phyloP scores from a whole-genome alignment of 2,888 invertebrate genomes.

The Pocota personata region DNA sequence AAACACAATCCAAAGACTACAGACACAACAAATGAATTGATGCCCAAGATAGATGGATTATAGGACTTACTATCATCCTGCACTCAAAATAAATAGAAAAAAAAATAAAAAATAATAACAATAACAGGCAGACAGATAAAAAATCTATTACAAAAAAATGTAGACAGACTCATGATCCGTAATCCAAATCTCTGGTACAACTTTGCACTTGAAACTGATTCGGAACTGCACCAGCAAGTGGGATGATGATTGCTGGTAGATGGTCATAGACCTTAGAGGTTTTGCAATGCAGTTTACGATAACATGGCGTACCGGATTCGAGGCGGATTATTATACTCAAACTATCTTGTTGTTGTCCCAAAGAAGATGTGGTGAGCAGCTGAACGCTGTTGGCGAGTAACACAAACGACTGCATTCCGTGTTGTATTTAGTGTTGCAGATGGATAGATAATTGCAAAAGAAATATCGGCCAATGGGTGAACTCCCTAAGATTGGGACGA shows the following conservation, averaged over 20 bases:
- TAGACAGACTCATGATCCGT: conserved; percentile 40
- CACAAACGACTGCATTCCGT: conserved; percentile 56
- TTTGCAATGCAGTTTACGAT: conserved; percentile 28
- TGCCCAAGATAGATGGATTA: conserved; percentile 51
- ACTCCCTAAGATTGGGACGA: conserved; percentile 31
- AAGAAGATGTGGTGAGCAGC: not conserved
- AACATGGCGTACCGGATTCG: conserved; percentile 21
- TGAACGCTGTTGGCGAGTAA: not conserved
- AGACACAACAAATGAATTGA: conserved; percentile 45
- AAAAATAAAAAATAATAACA: conserved; percentile 17
- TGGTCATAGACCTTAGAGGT: conserved; percentile 53
- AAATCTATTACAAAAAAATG: conserved; percentile 1
- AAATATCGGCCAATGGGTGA: conserved; percentile 62
- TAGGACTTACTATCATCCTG: conserved; percentile 51
- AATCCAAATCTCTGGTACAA: conserved; percentile 26
- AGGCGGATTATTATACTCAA: conserved; percentile 15
- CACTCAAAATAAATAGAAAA: not conserved
- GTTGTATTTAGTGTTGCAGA: conserved; percentile 45
- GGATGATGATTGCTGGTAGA: conserved; percentile 35
- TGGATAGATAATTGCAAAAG: conserved; percentile 31
- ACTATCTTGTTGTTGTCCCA: not conserved
- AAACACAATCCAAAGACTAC: conserved; percentile 15
- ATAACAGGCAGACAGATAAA: conserved; percentile 15
- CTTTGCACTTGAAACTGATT: conserved; percentile 52
- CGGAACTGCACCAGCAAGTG: conserved; percentile 43